These are phyloP conservation scores for Urocyon cinereoargenteus DNA, from an alignment of 2,797 vertebrate species.

Conservation along the genomic window DNA sequence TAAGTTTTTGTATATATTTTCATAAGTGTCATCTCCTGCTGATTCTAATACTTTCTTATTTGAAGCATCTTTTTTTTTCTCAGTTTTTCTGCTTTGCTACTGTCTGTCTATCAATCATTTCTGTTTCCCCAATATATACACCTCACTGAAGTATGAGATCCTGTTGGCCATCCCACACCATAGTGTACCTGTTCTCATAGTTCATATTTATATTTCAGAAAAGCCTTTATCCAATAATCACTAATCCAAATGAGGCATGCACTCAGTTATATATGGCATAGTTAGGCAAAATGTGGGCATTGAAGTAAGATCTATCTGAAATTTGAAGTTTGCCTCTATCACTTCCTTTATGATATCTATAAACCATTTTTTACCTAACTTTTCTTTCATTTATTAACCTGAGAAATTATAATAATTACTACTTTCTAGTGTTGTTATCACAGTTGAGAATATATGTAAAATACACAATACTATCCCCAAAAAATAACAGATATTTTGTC, in stretches of 20 bases:
- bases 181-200: background rate
- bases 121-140: background rate
- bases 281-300: background rate
- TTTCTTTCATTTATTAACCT: background rate
- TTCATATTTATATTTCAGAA: background rate
- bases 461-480: background rate
- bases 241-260: background rate
- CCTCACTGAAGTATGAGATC: background rate
- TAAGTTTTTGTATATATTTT: conserved; percentile 78
- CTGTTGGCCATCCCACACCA: background rate
- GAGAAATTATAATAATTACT: background rate
- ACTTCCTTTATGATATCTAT: background rate
- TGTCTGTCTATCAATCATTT: conserved; percentile 42
- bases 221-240: background rate
- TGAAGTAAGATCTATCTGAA: background rate
- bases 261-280: background rate
- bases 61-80: background rate
- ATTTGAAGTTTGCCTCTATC: background rate
- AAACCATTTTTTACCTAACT: background rate
- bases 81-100: background rate
- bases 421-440: background rate
- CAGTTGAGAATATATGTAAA: background rate
- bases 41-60: conserved; percentile 58
- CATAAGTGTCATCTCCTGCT: conserved; percentile 65
- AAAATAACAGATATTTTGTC: background rate